These are phyloP conservation scores for Solenodon paradoxus DNA, from an alignment of 2,113 vertebrate genomes.

Conservation along the genomic window DNA sequence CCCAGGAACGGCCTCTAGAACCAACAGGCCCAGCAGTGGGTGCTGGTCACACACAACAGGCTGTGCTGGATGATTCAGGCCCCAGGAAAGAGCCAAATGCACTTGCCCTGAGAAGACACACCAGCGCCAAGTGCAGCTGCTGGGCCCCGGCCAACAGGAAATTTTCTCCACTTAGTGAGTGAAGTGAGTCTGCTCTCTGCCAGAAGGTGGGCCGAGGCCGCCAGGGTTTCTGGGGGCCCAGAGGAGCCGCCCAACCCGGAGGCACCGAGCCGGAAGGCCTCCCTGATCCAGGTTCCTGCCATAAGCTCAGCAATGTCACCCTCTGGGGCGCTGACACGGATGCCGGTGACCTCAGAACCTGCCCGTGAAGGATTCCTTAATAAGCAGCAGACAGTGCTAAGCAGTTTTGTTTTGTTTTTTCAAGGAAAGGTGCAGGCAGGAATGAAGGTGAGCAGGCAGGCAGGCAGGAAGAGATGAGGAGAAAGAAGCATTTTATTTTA, in stretches of 20 bases:
- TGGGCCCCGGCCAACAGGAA: constrained; percentile 51
- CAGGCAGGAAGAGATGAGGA: too few species aligned
- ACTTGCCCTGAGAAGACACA: not conserved
- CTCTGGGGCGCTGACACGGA: not conserved
- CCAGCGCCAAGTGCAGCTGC: constrained; percentile 50
- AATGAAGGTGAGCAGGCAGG: too few species aligned
- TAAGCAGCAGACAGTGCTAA: not conserved
- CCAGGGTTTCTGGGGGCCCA: not conserved
- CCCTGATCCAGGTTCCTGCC: too few species aligned
- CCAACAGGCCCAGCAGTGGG: not conserved
- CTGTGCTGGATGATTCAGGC: not conserved
- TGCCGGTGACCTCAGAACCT: rapidly evolving
- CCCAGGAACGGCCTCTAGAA: not conserved
- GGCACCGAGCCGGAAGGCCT: not conserved
- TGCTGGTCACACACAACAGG: not conserved
- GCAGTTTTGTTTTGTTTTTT: too few species aligned
- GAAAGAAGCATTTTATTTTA: too few species aligned
- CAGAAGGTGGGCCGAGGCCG: constrained; percentile 5
- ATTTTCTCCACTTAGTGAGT: not conserved
- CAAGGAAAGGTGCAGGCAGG: too few species aligned
- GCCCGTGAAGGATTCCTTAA: not conserved
- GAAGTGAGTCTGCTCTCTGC: not conserved
- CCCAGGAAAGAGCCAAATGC: constrained; percentile 19
- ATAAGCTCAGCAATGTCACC: rapidly evolving
- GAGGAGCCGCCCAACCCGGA: not conserved